These are phyloP conservation scores for Bos indicus DNA, from an alignment of 2,113 vertebrate species.

Conservation along the genomic window DNA sequence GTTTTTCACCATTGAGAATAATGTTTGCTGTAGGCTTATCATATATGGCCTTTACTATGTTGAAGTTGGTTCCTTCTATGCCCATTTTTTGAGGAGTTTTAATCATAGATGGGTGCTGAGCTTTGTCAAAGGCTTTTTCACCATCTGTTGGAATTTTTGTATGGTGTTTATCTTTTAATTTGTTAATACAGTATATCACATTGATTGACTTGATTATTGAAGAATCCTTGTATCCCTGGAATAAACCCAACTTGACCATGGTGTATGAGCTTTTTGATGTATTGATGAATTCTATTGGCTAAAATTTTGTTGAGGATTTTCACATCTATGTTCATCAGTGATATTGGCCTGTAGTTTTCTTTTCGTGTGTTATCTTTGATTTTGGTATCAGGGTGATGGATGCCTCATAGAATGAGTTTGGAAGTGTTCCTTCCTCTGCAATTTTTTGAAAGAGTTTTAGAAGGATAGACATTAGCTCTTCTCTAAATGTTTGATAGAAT, in stretches of 20 bases:
- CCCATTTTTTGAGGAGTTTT: neutral
- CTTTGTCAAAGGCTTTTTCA: neutral
- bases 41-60: neutral
- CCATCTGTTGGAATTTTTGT: neutral
- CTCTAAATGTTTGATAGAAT: neutral
- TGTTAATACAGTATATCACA: neutral
- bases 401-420: neutral
- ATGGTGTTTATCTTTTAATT: neutral
- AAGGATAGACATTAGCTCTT: neutral
- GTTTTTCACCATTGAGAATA: neutral
- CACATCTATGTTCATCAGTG: neutral
- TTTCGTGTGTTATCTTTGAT: neutral
- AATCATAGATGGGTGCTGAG: neutral
- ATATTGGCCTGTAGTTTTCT: neutral
- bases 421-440: neutral
- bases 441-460: neutral
- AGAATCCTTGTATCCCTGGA: neutral
- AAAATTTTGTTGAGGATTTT: neutral
- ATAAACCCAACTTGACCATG: neutral
- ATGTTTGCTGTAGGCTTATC: neutral
- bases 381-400: neutral
- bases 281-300: neutral
- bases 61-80: neutral
- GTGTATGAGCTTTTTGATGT: neutral
- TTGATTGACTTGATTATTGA: neutral